phyloP scores from a whole-genome alignment of 2,888 invertebrate genomes.

The Standfussiana lucernea region DNA sequence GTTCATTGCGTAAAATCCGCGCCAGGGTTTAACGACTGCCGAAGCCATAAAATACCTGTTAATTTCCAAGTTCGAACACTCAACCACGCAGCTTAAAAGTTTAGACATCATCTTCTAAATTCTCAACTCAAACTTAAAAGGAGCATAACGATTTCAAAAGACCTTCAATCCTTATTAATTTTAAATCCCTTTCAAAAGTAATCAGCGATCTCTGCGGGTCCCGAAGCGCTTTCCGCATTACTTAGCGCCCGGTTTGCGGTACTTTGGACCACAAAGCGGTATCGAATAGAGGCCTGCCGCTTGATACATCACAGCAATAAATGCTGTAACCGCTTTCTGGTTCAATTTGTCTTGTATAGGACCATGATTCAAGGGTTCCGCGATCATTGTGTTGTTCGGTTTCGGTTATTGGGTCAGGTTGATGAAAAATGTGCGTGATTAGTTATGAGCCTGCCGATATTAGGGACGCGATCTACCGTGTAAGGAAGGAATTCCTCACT shows the following conservation, averaged over 20 bases:
- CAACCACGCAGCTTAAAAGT: slow-evolving; percentile 15
- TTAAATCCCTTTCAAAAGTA: slow-evolving; percentile 53
- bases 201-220: slow-evolving; percentile 53
- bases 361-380: slow-evolving; percentile 34
- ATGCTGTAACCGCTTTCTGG: slow-evolving; percentile 54
- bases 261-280: slow-evolving; percentile 33
- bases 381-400: slow-evolving; percentile 42
- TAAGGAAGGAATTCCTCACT: slow-evolving; percentile 9
- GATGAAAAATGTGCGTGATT: slow-evolving; percentile 41
- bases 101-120: slow-evolving; percentile 15
- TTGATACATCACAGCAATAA: slow-evolving; percentile 65
- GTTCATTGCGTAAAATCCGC: background rate
- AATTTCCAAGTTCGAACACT: slow-evolving; percentile 17
- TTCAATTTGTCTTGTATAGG: slow-evolving; percentile 60
- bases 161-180: slow-evolving; percentile 53
- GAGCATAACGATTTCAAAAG: slow-evolving; percentile 43
- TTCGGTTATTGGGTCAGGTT: slow-evolving; percentile 31
- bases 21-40: background rate
- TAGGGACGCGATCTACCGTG: background rate
- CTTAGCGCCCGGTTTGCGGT: slow-evolving; percentile 52
- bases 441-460: slow-evolving; percentile 17
- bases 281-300: slow-evolving; percentile 28
- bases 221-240: slow-evolving; percentile 41
- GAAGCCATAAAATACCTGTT: slow-evolving; percentile 25
- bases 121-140: slow-evolving; percentile 33